Evolutionary conservation across 1,140 invertebrate species (phyloP), one percentile per base, ranked within the genome.

Genomic region (Pinna nobilis): DNA sequence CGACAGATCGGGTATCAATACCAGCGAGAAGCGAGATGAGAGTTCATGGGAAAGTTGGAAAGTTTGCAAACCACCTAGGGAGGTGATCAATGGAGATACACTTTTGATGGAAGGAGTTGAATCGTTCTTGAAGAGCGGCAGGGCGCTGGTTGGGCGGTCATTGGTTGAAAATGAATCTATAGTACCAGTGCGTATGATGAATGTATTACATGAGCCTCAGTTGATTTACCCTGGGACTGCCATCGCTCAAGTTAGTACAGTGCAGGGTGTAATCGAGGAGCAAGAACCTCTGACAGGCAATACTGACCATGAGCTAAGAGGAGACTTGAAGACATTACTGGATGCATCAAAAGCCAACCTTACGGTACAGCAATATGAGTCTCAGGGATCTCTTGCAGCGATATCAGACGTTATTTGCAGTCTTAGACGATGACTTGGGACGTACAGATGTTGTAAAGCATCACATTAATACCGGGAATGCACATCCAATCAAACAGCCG

Each of bases 371-470:
- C n/a, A n/a, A 11, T 18, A 23, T n/a, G 2, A 51, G 28, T n/a
- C 49, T 20, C n/a, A 3, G 2, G 28, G 28, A 51, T 51, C n/a
- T 51, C 49, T n/a, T 51, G 20, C 49, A 51, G 11, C 20, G 49
- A 20, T 51, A 51, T 51, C 49, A 51, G 49, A n/a, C 20, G 9
- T 51, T 51, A 25, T 51, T 51, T 51, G 49, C 49, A 23, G 11
- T 25, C 28, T 51, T 25, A 25, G 28, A 51, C 20, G 20, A 23
- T 51, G 49, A 51, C 28, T 25, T 68, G 28, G 66, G 66, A 25
- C 49, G 32, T 23, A 55, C 49, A 25, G 28, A 39, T 20, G 20
- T 67, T 18, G 44, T 68, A 37, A 28, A 68, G 44, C 66, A 68
- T 37, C 39, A 68, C 28, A 68, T 68, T 28, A 32, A 68, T 11